Evolutionary conservation across 2,888 invertebrate species (phyloP).

Genomic region (Apeira syringaria): DNA sequence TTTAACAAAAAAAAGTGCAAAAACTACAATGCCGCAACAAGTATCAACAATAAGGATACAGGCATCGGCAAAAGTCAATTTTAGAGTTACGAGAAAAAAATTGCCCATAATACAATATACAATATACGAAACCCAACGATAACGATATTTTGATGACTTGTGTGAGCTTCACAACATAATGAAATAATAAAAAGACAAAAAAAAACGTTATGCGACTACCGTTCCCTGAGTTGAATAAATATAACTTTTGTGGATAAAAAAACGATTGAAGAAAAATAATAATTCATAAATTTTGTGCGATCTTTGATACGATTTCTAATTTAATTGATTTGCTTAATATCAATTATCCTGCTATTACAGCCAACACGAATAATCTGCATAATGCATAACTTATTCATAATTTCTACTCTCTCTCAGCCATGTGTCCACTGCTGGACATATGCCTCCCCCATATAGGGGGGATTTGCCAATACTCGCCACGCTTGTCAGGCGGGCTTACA

Average conservation of each 20-base stretch:
- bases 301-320: not conserved
- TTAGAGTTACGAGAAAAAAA: conserved; percentile 76
- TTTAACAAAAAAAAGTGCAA: not conserved
- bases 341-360: too few species aligned
- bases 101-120: conserved; percentile 66
- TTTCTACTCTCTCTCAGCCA: too few species aligned
- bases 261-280: conserved; percentile 27
- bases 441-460: too few species aligned
- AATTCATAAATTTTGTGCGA: conserved; percentile 2
- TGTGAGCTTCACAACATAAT: conserved; percentile 58
- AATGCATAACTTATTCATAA: too few species aligned
- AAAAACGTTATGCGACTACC: conserved; percentile 49
- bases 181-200: conserved; percentile 65
- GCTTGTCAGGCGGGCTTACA: too few species aligned
- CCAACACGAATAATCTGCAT: too few species aligned
- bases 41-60: conserved; percentile 47
- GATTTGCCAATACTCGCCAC: too few species aligned
- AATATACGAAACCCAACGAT: conserved; percentile 53
- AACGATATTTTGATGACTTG: conserved; percentile 79
- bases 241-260: conserved; percentile 35
- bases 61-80: conserved; percentile 42
- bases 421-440: too few species aligned
- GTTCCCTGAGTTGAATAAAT: conserved; percentile 37
- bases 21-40: conserved; percentile 30
- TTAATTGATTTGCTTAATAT: too few species aligned